Conservation (phyloP, 2,888 invertebrate genomes). For the Scaptomyza caliginosa region DNA sequence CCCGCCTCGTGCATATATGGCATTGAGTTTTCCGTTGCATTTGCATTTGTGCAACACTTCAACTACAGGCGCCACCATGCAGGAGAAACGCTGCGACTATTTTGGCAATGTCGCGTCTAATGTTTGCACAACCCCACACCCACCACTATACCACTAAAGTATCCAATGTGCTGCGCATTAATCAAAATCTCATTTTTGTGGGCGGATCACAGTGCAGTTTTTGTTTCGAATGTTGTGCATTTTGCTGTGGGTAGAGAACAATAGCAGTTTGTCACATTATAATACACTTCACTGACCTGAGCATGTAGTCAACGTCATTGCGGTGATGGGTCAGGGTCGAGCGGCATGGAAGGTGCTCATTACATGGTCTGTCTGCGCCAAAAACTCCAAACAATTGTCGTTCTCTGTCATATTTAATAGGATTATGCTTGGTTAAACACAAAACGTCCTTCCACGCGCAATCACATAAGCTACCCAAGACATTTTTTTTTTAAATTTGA, state of each 20-base stretch:
- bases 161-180: constrained; percentile 60
- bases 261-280: constrained; percentile 73
- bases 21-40: constrained; percentile 52
- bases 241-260: constrained; percentile 39
- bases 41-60: constrained; percentile 67
- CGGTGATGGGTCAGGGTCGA: not conserved
- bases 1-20: constrained; percentile 18
- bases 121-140: constrained; percentile 7
- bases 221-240: constrained; percentile 35
- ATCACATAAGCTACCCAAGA: constrained; percentile 7
- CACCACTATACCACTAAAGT: not conserved
- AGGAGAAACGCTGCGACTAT: constrained; percentile 38
- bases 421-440: constrained; percentile 79
- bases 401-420: constrained; percentile 75
- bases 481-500: not conserved
- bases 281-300: constrained; percentile 67
- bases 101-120: constrained; percentile 48
- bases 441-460: constrained; percentile 52
- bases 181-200: constrained; percentile 74
- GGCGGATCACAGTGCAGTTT: constrained; percentile 9
- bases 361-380: constrained; percentile 46
- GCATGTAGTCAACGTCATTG: constrained; percentile 33
- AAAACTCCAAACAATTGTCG: constrained; percentile 73
- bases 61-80: constrained; percentile 49
- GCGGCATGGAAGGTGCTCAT: constrained; percentile 20